phyloP scores from a whole-genome alignment of 2,888 invertebrate species.

The Polydrusus pterygomalis region DNA sequence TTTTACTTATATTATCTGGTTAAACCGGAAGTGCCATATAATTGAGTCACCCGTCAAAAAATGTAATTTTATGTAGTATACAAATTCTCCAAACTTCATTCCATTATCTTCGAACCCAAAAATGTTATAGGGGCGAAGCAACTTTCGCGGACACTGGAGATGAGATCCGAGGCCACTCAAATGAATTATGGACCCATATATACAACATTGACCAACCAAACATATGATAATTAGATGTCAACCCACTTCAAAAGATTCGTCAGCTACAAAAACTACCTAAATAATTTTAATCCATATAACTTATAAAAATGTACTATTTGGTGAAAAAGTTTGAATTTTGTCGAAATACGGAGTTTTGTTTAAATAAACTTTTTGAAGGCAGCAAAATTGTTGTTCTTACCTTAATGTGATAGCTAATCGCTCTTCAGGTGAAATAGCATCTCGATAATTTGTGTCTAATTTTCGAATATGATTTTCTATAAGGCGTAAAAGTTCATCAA shows the following conservation, averaged over 20 bases:
- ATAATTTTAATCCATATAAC: constrained; percentile 7
- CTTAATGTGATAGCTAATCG: constrained; percentile 20
- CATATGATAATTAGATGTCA: constrained; percentile 1
- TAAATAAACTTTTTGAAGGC: constrained; percentile 6
- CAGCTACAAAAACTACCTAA: constrained; percentile 6
- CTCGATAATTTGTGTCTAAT: constrained; percentile 18
- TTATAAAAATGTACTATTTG: constrained; percentile 5
- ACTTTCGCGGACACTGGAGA: too few relatives aligned
- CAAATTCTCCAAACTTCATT: too few relatives aligned
- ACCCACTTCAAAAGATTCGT: constrained; percentile 18
- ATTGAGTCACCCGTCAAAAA: too few relatives aligned
- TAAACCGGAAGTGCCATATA: too few relatives aligned
- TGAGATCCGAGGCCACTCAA: constrained; percentile 25
- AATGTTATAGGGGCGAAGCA: too few relatives aligned
- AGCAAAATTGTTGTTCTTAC: constrained; percentile 9
- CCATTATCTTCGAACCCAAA: too few relatives aligned
- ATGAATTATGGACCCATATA: constrained; percentile 29
- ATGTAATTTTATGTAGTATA: too few relatives aligned
- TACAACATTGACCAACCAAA: constrained; percentile 26
- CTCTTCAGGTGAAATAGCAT: constrained; percentile 14
- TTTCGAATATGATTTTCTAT: constrained; percentile 19
- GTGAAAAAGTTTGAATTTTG: not conserved
- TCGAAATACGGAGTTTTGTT: not conserved
- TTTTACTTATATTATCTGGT: too few relatives aligned
- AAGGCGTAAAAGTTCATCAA: constrained; percentile 38